These are phyloP conservation scores for Siderastrea radians DNA, from an alignment of 92 coral and sea anemone species.

Conservation along the genomic window DNA sequence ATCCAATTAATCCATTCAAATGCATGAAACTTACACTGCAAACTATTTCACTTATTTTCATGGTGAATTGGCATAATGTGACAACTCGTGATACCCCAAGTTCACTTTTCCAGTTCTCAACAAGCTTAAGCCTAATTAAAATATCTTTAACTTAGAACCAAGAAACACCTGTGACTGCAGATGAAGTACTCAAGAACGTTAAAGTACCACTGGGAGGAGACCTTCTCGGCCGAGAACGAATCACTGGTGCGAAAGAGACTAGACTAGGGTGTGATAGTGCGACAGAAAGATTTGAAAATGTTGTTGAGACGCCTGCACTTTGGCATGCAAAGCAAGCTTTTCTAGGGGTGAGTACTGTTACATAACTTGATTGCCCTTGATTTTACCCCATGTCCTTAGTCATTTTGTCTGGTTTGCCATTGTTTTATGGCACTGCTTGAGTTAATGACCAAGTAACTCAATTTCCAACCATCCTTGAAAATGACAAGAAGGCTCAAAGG, in stretches of 20 bases:
- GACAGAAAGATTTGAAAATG: constrained; percentile 66
- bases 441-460: constrained; percentile 22
- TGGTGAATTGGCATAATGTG: too few relatives aligned
- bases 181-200: constrained; percentile 21
- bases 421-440: not conserved
- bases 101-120: too few relatives aligned
- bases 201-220: constrained; percentile 75
- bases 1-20: too few relatives aligned
- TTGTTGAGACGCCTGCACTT: constrained; percentile 64
- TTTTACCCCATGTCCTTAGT: constrained; percentile 9
- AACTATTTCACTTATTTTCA: too few relatives aligned
- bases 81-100: too few relatives aligned
- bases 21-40: too few relatives aligned
- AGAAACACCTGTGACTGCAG: constrained; percentile 27
- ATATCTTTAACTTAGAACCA: not conserved
- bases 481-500: constrained; percentile 24
- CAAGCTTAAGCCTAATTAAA: too few relatives aligned
- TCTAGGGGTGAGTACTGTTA: constrained; percentile 48
- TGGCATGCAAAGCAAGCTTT: constrained; percentile 80
- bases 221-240: constrained; percentile 71
- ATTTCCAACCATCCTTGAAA: constrained; percentile 18
- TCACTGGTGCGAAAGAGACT: constrained; percentile 73
- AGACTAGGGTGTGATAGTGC: constrained; percentile 72
- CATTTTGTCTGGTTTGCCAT: too few relatives aligned
- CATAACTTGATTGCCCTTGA: constrained; percentile 10